These are phyloP conservation scores for Drepana arcuata DNA, from an alignment of 1,140 invertebrate species.

Conservation along the genomic window DNA sequence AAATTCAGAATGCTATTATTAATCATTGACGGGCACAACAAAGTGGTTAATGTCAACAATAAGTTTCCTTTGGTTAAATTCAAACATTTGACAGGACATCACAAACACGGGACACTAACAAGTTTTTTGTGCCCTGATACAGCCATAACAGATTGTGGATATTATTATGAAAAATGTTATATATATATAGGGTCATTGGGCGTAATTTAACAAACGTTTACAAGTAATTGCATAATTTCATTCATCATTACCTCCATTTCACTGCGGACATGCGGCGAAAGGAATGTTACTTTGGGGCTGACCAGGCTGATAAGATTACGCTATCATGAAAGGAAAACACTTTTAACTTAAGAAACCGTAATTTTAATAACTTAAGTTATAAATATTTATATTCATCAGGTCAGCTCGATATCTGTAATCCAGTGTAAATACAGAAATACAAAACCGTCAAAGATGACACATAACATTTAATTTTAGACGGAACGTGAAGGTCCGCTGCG, in stretches of 20 bases:
- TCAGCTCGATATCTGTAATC: constrained; percentile 74
- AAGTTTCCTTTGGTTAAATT: constrained; percentile 56
- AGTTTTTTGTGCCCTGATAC: constrained; percentile 69
- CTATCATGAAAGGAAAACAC: constrained; percentile 74
- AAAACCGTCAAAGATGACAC: constrained; percentile 74
- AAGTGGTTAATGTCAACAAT: constrained; percentile 66
- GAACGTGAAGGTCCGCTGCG: constrained; percentile 70
- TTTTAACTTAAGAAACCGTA: constrained; percentile 75
- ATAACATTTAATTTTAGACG: constrained; percentile 74
- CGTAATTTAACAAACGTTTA: constrained; percentile 54
- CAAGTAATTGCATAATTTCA: constrained; percentile 52
- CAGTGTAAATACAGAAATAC: constrained; percentile 74
- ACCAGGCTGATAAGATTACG: constrained; percentile 49
- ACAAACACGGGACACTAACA: constrained; percentile 67
- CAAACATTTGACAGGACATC: constrained; percentile 49
- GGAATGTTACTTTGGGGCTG: constrained; percentile 67
- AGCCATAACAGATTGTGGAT: constrained; percentile 60
- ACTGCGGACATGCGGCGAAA: constrained; percentile 66
- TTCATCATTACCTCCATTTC: constrained; percentile 64
- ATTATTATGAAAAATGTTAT: constrained; percentile 48
- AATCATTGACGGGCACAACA: constrained; percentile 63
- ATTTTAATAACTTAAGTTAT: constrained; percentile 76
- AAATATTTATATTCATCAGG: constrained; percentile 75
- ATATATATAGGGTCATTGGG: constrained; percentile 48
- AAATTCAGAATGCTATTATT: constrained; percentile 61